A percentile compares a stretch with the other conserved stretches of the same genome.
Conservation (phyloP, 2,797 vertebrate genomes). For the Sebastes hubbsi region DNA sequence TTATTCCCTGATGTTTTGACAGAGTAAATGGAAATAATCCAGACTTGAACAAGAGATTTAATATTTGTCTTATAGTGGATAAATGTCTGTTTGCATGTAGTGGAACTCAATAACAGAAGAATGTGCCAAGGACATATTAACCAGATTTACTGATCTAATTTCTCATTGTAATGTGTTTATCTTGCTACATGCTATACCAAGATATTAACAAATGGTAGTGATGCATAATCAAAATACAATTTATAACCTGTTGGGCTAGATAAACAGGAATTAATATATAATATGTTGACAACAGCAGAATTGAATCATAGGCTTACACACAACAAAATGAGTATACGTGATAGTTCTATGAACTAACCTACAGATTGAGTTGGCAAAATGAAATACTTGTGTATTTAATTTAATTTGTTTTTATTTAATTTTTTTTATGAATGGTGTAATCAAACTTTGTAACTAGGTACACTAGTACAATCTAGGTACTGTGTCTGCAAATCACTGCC, state of each 20-base stretch:
- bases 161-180: constrained; percentile 26
- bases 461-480: not conserved
- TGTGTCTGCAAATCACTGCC: not conserved
- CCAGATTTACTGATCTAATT: constrained; percentile 17
- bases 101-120: not conserved
- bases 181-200: not conserved
- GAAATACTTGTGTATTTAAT: not conserved
- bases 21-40: not conserved
- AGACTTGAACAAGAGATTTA: not conserved
- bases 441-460: not conserved
- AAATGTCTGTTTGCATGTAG: not conserved
- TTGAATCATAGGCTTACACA: not conserved
- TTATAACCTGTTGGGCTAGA: constrained; percentile 11
- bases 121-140: not conserved
- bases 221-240: constrained; percentile 19
- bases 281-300: not conserved
- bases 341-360: not conserved
- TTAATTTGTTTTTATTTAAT: not conserved
- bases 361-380: not conserved
- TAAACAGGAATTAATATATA: constrained; percentile 14
- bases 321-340: not conserved
- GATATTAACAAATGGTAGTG: constrained; percentile 26
- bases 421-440: not conserved
- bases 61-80: not conserved
- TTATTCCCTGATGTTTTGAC: constrained; percentile 9